Base-by-base conservation (phyloP, 2,888 invertebrate species). In the Heliothis peltigera region DNA sequence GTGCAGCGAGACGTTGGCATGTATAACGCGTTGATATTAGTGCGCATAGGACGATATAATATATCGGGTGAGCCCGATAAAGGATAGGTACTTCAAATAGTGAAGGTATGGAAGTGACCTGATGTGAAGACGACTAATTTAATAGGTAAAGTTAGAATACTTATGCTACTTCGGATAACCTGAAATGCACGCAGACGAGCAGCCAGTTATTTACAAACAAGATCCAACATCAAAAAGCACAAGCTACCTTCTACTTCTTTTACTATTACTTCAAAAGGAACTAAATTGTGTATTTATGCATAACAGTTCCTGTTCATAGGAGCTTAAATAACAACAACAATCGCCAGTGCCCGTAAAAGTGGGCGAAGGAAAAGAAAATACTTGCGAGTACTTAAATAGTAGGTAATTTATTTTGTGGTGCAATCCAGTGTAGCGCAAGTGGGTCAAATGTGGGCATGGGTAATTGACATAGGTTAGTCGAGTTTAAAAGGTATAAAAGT, bases 361-460 rank as follows among this genome's bases (percentile, higher is more conserved):
- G n/a, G 25, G 8, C 19, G 42, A 32, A 49, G 43, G 21, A n/a
- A 64, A 49, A 35, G 35, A n/a, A 51, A 60, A 56, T 32, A 56
- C 17, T 19, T 46, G 12, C 46, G 21, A 21, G 21, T 39, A 52
- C 47, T 70, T 35, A 21, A 15, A 48, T 32, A n/a, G 46, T 22
- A 22, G 47, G 47, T 18, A 53, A 67, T 62, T 54, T 49, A 18
- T 53, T 67, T 53, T 49, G 53, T 48, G 35, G 43, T 49, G 48
- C 19, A 54, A 22, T 54, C 39, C 44, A 46, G 64, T 46, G 42
- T 42, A 42, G 39, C 28, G 52, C 22, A 63, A 71, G 52, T 61
- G 35, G 72, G 72, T 64, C 67, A 61, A 42, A 48, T 35, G 51
- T 39, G 39, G 39, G 39, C n/a, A 39, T 60, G 55, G 35, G 19